These are phyloP conservation scores for Staurois parvus DNA, from an alignment of 2,797 vertebrate genomes.

Conservation along the genomic window DNA sequence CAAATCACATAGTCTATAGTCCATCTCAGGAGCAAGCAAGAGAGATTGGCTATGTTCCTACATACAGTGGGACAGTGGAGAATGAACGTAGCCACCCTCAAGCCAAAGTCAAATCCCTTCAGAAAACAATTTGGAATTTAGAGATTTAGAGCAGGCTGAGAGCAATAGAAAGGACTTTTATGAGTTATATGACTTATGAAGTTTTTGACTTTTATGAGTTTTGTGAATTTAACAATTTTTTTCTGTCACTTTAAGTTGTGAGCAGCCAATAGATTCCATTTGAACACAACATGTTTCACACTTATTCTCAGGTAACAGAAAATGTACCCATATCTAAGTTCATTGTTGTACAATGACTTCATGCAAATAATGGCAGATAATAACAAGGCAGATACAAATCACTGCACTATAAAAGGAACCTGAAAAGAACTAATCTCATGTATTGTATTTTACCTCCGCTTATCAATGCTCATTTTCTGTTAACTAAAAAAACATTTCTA, in stretches of 20 bases:
- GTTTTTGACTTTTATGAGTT: too few relatives aligned
- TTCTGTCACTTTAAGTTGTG: background rate
- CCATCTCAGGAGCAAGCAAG: too few relatives aligned
- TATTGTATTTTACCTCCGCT: background rate
- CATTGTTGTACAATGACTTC: background rate
- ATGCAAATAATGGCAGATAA: background rate
- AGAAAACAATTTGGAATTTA: too few relatives aligned
- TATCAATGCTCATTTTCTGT: background rate
- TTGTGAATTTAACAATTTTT: too few relatives aligned
- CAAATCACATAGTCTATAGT: too few relatives aligned
- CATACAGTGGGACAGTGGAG: too few relatives aligned
- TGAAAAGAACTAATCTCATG: constrained; percentile 1
- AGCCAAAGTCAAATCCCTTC: too few relatives aligned
- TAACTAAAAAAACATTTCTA: background rate
- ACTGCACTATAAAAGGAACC: background rate
- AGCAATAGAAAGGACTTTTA: too few relatives aligned
- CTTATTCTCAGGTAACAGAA: background rate
- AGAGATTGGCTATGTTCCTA: too few relatives aligned
- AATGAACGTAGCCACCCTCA: too few relatives aligned
- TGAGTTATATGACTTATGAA: too few relatives aligned
- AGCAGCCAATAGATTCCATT: background rate
- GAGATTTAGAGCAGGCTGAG: too few relatives aligned
- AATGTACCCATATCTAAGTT: background rate
- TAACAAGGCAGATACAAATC: background rate
- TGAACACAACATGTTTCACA: background rate